Base-by-base conservation (phyloP, 2,113 vertebrate species). In the Rana temporaria region DNA sequence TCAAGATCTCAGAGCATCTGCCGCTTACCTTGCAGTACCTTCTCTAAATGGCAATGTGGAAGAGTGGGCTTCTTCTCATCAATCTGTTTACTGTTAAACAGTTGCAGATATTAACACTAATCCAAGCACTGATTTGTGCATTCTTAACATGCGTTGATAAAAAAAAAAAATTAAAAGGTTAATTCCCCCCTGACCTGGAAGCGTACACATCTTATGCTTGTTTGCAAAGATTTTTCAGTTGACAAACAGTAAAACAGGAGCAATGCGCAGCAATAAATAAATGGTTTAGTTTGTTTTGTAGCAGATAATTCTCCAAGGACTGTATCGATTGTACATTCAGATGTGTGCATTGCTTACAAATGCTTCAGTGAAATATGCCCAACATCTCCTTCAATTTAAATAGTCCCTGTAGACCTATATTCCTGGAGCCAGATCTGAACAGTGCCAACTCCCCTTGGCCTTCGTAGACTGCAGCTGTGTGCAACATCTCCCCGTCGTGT, bases 301-400 rank as follows among this genome's bases (percentile, higher is more conserved):
- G 75, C 75, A 78, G 75, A 52, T 78, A 65, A 78, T 78, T 55
- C 75, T 78, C 75, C 42, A 12, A 52, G 60, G 75, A 65, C 60
- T 53, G 17, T 78, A 78, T 78, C 42, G 75, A 78, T 78, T 78
- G 75, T 65, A 65, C 62, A 78, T 78, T 78, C 64, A 78, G 22
- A 78, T 74, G 71, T 60, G 60, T 56, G 24, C 75, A 64, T 65
- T 53, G 75, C 75, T 64, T 65, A 30, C 20, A 63, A 77, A 77
- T 77, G 59, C 9, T 64, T 52, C 74, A 77, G 59, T 77, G 74
- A 77, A 77, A 78, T 78, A 78, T 78, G 62, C 24, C 75, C 62
- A 78, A 53, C 62, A 65, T 78, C 18, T 63, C 65, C 38, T 60
- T 78, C 24, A 65, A 60, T 30, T 53, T 78, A 65, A 78, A 52